phyloP scores from a whole-genome alignment of 1,140 invertebrate genomes.

The Notospermus geniculatus region DNA sequence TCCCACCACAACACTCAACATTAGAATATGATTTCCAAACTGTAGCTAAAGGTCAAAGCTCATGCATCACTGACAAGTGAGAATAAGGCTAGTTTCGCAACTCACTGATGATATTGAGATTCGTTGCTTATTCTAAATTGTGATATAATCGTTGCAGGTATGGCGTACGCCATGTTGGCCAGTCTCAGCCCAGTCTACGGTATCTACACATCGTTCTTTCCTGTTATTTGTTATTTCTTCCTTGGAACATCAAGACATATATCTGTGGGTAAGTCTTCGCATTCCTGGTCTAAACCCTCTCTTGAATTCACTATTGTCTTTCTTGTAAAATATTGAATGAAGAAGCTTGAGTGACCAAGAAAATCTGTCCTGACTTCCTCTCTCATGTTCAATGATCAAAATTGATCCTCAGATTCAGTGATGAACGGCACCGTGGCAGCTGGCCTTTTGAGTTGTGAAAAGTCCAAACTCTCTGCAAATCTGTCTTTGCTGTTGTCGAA shows the following conservation, averaged over 20 bases:
- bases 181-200: conserved; percentile 51
- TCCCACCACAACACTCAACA: too few relatives aligned
- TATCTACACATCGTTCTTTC: conserved; percentile 57
- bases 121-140: neutral
- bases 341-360: neutral
- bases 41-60: too few relatives aligned
- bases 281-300: too few relatives aligned
- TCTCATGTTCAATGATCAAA: too few relatives aligned
- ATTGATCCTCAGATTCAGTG: too few relatives aligned
- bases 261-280: conserved; percentile 54
- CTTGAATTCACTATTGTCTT: too few relatives aligned
- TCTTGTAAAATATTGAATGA: neutral
- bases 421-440: too few relatives aligned
- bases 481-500: too few relatives aligned
- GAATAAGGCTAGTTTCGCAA: neutral
- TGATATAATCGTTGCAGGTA: conserved; percentile 35
- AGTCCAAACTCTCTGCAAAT: too few relatives aligned
- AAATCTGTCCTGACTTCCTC: neutral
- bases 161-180: conserved; percentile 55
- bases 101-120: neutral
- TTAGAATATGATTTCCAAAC: too few relatives aligned
- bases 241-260: conserved; percentile 56
- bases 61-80: too few relatives aligned
- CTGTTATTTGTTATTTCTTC: conserved; percentile 57
- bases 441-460: too few relatives aligned